Evolutionary conservation across 1,140 invertebrate species (phyloP).

Genomic region (Trichonephila clavipes): DNA sequence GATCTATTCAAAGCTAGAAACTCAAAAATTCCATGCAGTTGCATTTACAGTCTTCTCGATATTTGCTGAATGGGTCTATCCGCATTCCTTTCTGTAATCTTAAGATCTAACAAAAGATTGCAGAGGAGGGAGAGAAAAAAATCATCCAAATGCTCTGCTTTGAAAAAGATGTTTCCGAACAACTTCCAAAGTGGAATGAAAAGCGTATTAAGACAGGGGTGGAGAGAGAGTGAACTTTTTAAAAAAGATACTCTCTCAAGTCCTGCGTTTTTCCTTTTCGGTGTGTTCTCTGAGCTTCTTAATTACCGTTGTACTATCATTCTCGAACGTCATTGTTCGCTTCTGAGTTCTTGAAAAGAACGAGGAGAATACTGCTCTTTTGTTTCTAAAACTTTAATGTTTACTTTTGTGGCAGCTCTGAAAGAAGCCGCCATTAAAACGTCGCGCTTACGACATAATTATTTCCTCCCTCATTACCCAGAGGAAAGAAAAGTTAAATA

Average conservation of each 20-base stretch:
- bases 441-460: conserved; percentile 60
- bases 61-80: not conserved
- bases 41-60: not conserved
- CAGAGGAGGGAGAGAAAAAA: not conserved
- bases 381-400: conserved; percentile 73
- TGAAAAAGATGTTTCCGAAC: not conserved
- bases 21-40: not conserved
- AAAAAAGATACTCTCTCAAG: too few relatives aligned
- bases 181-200: not conserved
- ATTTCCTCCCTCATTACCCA: conserved; percentile 64
- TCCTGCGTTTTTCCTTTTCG: conserved; percentile 32
- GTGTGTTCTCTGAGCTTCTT: conserved; percentile 8
- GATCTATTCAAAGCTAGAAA: not conserved
- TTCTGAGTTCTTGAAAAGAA: conserved; percentile 55
- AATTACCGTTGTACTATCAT: conserved; percentile 67
- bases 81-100: not conserved
- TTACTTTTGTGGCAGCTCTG: conserved; percentile 70
- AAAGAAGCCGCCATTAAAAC: conserved; percentile 67
- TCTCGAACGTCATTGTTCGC: conserved; percentile 48
- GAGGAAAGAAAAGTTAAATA: conserved; percentile 60
- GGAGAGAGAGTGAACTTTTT: not conserved
- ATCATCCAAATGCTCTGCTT: not conserved
- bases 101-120: not conserved
- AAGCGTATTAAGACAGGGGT: not conserved
- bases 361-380: conserved; percentile 60